Base-by-base conservation (phyloP, 2,113 vertebrate species). In the Leptosomus discolor region DNA sequence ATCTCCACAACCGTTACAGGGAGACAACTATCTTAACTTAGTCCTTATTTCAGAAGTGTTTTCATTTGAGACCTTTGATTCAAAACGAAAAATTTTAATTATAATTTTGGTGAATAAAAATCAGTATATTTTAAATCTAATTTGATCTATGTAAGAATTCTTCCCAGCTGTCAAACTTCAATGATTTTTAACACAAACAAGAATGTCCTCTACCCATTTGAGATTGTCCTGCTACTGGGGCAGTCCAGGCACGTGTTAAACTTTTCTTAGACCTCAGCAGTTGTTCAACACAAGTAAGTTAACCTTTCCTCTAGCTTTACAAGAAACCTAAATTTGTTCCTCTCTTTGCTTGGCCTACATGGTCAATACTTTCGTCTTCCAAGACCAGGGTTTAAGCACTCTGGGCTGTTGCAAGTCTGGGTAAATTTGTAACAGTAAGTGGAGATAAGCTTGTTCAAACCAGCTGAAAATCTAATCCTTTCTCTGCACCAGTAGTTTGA, bases 161-260 rank as follows among this genome's bases (percentile, higher is more conserved):
- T 88, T 79, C 61, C 46, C 48, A 53, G 11, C 8, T 81, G 30
- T n/a, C 57, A 51, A 41, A n/a, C 11, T 71, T 79, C 48, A 68
- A 43, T 37, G 24, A 53, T 18, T 75, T 10, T 30, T 58, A 46
- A 54, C 43, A 83, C 32, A 50, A 65, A 23, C 10, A 30, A 68
- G 51, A 56, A 61, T 14, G 4, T 24, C 12, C 45, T 60, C 68
- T 45, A 80, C 8, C 3, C 32, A 3, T 39, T 48, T 48, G 22
- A 56, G 32, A 26, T n/a, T 39, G 6, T 56, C 16, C 37, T 74
- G 10, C 16, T 85, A 21, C 46, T 46, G 14, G 9, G 19, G 23
- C 22, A 75, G 20, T 21, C 16, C 45, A 41, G 36, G 12, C 3
- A 1, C 4, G 1, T 0, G 3, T 57, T 26, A 57, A 80, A 18